Conservation (phyloP, 1,140 invertebrate species). For the Bombus impatiens region DNA sequence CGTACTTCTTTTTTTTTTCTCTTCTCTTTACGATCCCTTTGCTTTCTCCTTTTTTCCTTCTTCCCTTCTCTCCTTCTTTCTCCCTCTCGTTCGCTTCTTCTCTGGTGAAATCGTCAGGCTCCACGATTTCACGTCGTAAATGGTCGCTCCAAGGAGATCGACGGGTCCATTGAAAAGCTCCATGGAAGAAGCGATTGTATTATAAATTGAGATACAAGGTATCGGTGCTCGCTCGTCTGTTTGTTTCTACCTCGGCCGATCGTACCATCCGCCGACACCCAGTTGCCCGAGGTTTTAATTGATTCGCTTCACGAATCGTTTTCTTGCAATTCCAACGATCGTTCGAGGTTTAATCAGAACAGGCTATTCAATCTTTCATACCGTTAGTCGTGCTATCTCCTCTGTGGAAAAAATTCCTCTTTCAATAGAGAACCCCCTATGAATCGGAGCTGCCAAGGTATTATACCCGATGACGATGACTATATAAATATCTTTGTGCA, state of each 20-base stretch:
- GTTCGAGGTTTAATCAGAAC: background rate
- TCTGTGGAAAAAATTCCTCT: background rate
- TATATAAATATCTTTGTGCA: background rate
- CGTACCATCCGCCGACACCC: background rate
- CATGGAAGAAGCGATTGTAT: conserved; percentile 16
- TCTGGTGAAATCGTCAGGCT: background rate
- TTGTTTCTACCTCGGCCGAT: conserved; percentile 2
- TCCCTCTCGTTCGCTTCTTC: background rate
- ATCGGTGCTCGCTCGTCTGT: conserved; percentile 12
- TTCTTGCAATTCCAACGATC: background rate
- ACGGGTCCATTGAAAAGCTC: conserved; percentile 44
- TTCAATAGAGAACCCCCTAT: background rate
- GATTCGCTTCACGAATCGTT: conserved; percentile 15
- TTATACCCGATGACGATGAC: background rate
- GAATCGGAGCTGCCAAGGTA: background rate
- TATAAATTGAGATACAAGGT: conserved; percentile 47
- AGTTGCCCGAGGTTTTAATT: conserved; percentile 28
- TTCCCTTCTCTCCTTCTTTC: too few species aligned
- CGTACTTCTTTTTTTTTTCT: background rate
- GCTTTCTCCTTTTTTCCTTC: background rate
- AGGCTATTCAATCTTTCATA: background rate
- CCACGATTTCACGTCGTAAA: conserved; percentile 49
- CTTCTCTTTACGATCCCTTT: background rate
- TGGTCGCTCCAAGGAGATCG: conserved; percentile 38
- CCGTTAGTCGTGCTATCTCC: background rate